Conservation (phyloP, 2,797 vertebrate species). For the Peromyscus aztecus region DNA sequence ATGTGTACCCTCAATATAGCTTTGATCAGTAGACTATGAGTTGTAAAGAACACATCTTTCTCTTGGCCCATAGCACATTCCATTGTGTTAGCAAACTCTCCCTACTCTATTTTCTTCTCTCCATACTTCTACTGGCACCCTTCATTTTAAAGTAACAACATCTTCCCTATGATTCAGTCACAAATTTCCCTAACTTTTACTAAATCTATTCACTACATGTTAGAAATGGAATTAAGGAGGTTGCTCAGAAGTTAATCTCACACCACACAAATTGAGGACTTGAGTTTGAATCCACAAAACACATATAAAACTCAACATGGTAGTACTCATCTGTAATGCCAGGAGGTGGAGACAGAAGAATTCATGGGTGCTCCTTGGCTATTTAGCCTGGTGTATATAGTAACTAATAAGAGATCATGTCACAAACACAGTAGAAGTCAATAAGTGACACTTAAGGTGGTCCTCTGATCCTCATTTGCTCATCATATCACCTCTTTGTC, state of each 20-base stretch:
- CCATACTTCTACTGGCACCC: not conserved
- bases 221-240: not conserved
- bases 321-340: not conserved
- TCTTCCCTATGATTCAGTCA: not conserved
- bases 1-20: accelerated
- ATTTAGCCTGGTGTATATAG: too few relatives aligned
- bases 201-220: not conserved
- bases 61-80: not conserved
- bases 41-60: not conserved
- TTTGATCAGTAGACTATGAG: not conserved
- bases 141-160: not conserved
- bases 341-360: not conserved
- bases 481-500: too few relatives aligned
- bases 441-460: not conserved
- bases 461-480: not conserved
- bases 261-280: not conserved
- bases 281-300: not conserved
- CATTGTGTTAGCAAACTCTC: not conserved
- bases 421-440: not conserved
- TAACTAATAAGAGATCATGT: not conserved
- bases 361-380: accelerated
- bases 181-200: not conserved
- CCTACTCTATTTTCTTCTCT: not conserved
- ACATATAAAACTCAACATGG: not conserved
- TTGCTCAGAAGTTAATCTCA: not conserved